Conservation (phyloP, 1,140 invertebrate species). For the Mylabris phalerata region DNA sequence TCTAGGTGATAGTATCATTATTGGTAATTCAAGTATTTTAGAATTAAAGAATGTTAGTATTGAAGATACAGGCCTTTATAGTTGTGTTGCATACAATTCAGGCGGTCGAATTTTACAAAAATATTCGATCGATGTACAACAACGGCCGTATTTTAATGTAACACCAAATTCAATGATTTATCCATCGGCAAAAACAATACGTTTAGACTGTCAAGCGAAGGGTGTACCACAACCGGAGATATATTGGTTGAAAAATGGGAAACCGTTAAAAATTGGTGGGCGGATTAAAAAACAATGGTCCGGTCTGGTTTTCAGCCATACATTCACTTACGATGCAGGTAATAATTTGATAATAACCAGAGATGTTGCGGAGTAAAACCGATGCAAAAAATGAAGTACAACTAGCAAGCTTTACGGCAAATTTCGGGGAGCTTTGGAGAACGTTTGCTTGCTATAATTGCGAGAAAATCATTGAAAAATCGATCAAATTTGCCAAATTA, state of each 20-base stretch:
- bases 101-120: conserved; percentile 7
- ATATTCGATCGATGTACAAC: conserved; percentile 22
- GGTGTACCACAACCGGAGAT: conserved; percentile 57
- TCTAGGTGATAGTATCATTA: conserved; percentile 24
- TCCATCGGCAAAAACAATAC: conserved; percentile 59
- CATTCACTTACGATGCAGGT: conserved; percentile 34
- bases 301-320: conserved; percentile 34
- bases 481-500: too few relatives aligned
- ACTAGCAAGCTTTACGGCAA: too few relatives aligned
- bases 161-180: conserved; percentile 38
- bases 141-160: conserved; percentile 32
- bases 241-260: conserved; percentile 65
- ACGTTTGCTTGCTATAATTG: too few relatives aligned
- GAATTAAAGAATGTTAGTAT: conserved; percentile 22
- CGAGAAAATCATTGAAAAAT: too few relatives aligned
- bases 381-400: too few relatives aligned
- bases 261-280: conserved; percentile 52
- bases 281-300: conserved; percentile 26
- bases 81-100: conserved; percentile 68
- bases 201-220: conserved; percentile 61
- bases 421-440: too few relatives aligned
- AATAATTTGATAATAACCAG: not conserved
- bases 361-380: too few relatives aligned
- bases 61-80: conserved; percentile 59
- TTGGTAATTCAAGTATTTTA: conserved; percentile 30